phyloP scores from a whole-genome alignment of 2,888 invertebrate species.

The Parnassius smintheus region DNA sequence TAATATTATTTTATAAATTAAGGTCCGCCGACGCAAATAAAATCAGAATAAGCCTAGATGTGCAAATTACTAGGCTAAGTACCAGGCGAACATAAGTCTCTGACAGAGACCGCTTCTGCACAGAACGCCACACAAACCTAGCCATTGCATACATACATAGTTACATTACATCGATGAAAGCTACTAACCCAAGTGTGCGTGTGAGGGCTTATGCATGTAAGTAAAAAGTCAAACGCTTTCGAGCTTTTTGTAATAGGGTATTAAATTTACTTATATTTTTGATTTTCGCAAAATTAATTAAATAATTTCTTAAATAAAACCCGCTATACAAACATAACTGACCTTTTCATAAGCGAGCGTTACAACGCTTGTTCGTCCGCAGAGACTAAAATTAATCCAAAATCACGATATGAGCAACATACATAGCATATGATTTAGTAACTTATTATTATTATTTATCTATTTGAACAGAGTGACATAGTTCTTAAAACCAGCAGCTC shows the following conservation, averaged over 20 bases:
- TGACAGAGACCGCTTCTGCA: constrained; percentile 3
- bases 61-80: constrained; percentile 9
- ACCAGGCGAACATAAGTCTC: constrained; percentile 5
- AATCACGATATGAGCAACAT: too few relatives aligned
- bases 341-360: too few relatives aligned
- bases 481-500: too few relatives aligned
- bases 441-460: too few relatives aligned
- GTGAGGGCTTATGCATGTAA: not conserved
- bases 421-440: too few relatives aligned
- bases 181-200: not conserved
- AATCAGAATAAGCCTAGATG: not conserved
- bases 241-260: constrained; percentile 7
- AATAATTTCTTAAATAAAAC: not conserved
- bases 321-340: too few relatives aligned
- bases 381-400: too few relatives aligned
- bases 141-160: not conserved
- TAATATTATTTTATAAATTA: too few relatives aligned
- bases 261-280: constrained; percentile 9
- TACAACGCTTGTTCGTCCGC: too few relatives aligned
- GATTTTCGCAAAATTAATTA: not conserved
- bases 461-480: too few relatives aligned
- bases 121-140: not conserved
- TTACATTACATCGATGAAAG: not conserved
- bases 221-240: constrained; percentile 12
- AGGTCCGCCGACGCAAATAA: not conserved